Evolutionary conservation across 1,140 invertebrate genomes (phyloP).

Genomic region (Hydropsyche tenuis): DNA sequence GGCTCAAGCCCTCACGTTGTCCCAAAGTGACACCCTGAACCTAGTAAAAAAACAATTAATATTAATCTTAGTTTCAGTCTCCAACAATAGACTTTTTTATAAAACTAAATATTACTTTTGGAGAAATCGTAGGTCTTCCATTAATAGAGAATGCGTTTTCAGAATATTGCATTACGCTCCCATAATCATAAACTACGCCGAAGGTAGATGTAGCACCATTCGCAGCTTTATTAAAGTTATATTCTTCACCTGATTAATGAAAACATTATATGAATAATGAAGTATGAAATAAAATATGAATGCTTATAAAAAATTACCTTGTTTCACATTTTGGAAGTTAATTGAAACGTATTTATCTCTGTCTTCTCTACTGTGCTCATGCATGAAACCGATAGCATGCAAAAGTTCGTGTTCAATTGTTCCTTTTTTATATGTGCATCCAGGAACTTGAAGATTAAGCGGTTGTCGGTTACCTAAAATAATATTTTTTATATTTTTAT

Average conservation of each 20-base stretch:
- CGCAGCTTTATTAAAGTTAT: no score
- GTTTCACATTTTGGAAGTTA: conserved; percentile 75
- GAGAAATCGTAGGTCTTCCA: conserved; percentile 71
- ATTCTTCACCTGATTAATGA: no score
- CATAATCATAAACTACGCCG: conserved; percentile 78
- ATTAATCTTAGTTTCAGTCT: no score
- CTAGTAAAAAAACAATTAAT: no score
- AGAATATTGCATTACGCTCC: conserved; percentile 87
- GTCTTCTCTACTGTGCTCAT: conserved; percentile 85
- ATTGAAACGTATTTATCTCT: conserved; percentile 78
- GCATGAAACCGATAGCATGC: conserved; percentile 85
- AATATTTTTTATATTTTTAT: conserved; percentile 5
- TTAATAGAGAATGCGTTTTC: conserved; percentile 78
- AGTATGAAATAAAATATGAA: no score
- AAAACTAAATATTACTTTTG: conserved; percentile 65
- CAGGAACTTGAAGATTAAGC: conserved; percentile 75
- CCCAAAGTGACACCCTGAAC: conserved; percentile 60
- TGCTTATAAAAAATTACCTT: conserved; percentile 64
- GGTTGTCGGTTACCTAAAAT: conserved; percentile 67
- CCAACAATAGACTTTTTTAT: no score
- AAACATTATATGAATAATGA: no score
- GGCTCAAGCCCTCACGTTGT: conserved; percentile 74
- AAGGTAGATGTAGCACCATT: conserved; percentile 52
- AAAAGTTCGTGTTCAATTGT: conserved; percentile 86
- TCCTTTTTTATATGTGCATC: conserved; percentile 75